Conservation (phyloP, 2,797 vertebrate genomes). For the Hyperoplus lanceolatus region DNA sequence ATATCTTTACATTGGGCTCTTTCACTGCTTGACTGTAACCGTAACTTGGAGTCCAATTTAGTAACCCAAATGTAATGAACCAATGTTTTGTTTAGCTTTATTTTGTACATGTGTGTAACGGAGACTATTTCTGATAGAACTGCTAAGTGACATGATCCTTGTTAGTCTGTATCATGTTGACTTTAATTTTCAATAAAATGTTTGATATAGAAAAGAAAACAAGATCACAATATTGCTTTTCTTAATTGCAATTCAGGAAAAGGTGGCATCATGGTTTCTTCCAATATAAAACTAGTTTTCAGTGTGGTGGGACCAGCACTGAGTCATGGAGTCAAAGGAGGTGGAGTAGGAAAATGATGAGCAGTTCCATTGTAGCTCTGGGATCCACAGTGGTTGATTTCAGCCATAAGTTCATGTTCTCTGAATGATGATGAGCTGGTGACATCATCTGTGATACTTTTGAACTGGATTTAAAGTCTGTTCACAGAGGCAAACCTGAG, state of each 20-base stretch:
- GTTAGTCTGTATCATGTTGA: no score
- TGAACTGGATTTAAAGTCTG: slow-evolving; percentile 7
- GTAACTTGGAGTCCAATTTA: no score
- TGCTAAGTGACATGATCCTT: no score
- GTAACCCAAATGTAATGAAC: no score
- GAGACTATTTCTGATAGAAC: no score
- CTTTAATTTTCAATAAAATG: no score
- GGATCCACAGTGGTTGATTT: slow-evolving; percentile 16
- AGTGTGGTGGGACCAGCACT: not conserved
- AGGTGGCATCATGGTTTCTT: not conserved
- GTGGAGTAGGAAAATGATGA: not conserved
- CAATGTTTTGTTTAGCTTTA: no score
- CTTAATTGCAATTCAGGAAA: not conserved
- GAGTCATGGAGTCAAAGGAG: slow-evolving; percentile 5
- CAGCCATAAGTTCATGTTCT: slow-evolving; percentile 1
- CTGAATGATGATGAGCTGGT: not conserved
- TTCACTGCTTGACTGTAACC: no score
- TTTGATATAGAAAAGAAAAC: no score
- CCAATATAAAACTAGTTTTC: not conserved
- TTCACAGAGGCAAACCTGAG: slow-evolving; percentile 18
- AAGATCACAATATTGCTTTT: not conserved
- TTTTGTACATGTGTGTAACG: no score
- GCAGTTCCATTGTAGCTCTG: slow-evolving; percentile 11
- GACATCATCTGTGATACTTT: slow-evolving; percentile 8
- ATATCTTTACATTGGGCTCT: no score